Percentiles rank a stretch among this genome's conserved stretches.
These are phyloP conservation scores for Lasius platythorax DNA, from an alignment of 2,888 invertebrate species.

Conservation along the genomic window DNA sequence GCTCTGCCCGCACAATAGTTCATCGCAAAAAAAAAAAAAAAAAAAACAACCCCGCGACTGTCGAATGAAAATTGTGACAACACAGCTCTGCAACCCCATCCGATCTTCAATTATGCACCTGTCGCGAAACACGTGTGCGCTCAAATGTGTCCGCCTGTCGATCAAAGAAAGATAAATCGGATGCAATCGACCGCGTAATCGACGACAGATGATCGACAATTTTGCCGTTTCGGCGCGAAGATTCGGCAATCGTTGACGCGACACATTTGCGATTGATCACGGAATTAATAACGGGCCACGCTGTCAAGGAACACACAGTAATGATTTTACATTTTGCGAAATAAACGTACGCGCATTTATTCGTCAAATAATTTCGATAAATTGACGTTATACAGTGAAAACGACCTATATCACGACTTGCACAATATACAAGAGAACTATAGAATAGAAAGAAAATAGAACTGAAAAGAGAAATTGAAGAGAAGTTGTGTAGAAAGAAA, in stretches of 20 bases:
- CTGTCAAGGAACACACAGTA: not conserved
- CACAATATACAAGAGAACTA: not conserved
- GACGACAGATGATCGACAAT: slow-evolving; percentile 16
- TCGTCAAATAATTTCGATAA: not conserved
- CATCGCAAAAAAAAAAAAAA: slow-evolving; percentile 56
- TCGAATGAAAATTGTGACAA: slow-evolving; percentile 7
- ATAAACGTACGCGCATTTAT: not conserved
- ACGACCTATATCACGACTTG: not conserved
- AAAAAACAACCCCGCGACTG: not conserved
- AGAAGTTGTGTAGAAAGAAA: not conserved
- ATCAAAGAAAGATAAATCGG: slow-evolving; percentile 59
- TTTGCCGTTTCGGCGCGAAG: not conserved
- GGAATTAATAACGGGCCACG: not conserved
- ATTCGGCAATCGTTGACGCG: slow-evolving; percentile 5
- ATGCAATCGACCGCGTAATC: slow-evolving; percentile 5
- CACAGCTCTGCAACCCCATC: slow-evolving; percentile 49
- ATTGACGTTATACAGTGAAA: not conserved
- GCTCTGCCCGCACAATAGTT: not conserved
- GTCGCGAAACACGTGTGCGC: slow-evolving; percentile 52
- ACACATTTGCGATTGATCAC: not conserved
- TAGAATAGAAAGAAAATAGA: not conserved
- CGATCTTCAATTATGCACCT: slow-evolving; percentile 67
- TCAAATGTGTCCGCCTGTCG: slow-evolving; percentile 60
- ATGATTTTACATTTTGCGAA: not conserved
- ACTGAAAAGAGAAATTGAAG: not conserved